A percentile compares a stretch with the other conserved stretches of the same genome.
Conservation (phyloP, 2,113 vertebrate species). For the Silurus meridionalis region DNA sequence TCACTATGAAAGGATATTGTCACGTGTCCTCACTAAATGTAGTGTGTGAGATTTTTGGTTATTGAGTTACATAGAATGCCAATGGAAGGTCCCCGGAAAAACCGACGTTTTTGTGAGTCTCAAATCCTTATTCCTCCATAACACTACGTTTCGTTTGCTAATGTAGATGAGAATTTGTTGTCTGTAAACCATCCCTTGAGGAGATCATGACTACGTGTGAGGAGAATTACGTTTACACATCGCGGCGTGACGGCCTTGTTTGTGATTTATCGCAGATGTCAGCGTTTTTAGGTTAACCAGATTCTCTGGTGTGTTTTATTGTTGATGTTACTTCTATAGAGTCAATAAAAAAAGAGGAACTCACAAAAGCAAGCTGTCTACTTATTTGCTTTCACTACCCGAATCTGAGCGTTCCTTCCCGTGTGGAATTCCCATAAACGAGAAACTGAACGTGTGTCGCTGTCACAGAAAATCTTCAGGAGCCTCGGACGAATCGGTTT, state of each 20-base stretch:
- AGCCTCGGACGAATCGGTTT: not conserved
- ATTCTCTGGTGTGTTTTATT: slow-evolving; percentile 14
- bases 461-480: not conserved
- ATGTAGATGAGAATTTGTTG: not conserved
- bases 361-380: slow-evolving; percentile 24
- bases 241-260: not conserved
- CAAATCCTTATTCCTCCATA: not conserved
- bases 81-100: not conserved
- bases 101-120: not conserved
- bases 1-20: not conserved
- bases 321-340: slow-evolving; percentile 26
- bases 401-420: slow-evolving; percentile 7
- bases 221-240: not conserved
- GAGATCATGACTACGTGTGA: not conserved
- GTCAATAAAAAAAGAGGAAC: slow-evolving; percentile 28
- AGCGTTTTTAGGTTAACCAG: slow-evolving; percentile 22
- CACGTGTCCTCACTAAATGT: not conserved
- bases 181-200: not conserved
- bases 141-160: not conserved
- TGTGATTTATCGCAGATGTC: slow-evolving; percentile 26
- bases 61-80: not conserved
- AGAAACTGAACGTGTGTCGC: not conserved
- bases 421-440: not conserved
- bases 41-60: too few relatives aligned
- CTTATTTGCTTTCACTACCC: slow-evolving; percentile 25